Percentiles rank a stretch among this genome's conserved stretches.
Conservation (phyloP, 1,140 invertebrate species). For the Anoplolepis gracilipes region DNA sequence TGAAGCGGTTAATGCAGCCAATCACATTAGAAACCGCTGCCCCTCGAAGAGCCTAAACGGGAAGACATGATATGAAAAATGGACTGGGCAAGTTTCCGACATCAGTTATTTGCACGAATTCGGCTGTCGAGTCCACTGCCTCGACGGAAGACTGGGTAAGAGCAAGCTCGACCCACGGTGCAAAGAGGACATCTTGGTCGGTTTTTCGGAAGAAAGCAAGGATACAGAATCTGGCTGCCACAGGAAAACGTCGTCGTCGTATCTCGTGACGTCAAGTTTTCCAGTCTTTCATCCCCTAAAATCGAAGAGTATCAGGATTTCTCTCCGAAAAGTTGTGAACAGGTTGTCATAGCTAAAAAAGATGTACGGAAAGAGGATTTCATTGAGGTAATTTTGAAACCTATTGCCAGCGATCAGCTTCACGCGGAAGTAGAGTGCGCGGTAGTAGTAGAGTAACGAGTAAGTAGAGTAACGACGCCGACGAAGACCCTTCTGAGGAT, state of each 20-base stretch:
- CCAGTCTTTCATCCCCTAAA: background rate
- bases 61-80: slow-evolving; percentile 58
- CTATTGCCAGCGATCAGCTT: no score
- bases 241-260: background rate
- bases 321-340: background rate
- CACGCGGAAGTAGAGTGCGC: background rate
- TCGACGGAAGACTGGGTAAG: slow-evolving; percentile 59
- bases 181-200: slow-evolving; percentile 22
- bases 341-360: background rate
- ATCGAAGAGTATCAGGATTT: background rate
- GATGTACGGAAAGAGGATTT: no score
- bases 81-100: background rate
- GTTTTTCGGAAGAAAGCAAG: slow-evolving; percentile 49
- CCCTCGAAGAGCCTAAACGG: slow-evolving; percentile 41
- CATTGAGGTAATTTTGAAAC: no score
- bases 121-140: slow-evolving; percentile 66
- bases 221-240: slow-evolving; percentile 41
- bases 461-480: background rate
- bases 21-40: background rate
- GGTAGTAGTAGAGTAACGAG: no score
- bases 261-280: slow-evolving; percentile 6
- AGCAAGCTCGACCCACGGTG: slow-evolving; percentile 68
- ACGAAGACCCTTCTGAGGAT: background rate
- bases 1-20: background rate
- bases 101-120: slow-evolving; percentile 72